Evolutionary conservation across 2,888 invertebrate species (phyloP).

Genomic region (Heteromurus nitidus): DNA sequence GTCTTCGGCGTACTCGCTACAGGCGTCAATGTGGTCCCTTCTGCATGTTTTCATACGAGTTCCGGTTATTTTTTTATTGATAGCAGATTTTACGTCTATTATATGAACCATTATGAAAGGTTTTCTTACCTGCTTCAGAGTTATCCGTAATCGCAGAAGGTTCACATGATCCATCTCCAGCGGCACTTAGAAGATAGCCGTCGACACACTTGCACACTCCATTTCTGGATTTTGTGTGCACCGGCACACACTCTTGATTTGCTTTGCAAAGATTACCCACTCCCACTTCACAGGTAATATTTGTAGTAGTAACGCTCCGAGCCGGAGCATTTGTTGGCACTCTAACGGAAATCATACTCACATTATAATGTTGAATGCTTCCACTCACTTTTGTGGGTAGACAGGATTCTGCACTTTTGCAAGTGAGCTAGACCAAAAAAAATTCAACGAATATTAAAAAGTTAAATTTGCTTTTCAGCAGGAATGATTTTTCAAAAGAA

Average conservation of each 20-base stretch:
- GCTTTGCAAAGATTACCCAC: conserved; percentile 79
- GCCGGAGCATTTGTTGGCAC: conserved; percentile 37
- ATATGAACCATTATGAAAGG: too few relatives aligned
- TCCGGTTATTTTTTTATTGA: not conserved
- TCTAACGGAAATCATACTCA: conserved; percentile 61
- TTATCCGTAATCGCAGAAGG: not conserved
- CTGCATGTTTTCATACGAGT: not conserved
- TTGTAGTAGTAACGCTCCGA: conserved; percentile 14
- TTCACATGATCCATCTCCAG: conserved; percentile 74
- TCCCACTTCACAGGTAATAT: conserved; percentile 80
- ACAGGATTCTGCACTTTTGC: conserved; percentile 46
- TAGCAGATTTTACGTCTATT: not conserved
- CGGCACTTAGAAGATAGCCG: conserved; percentile 76
- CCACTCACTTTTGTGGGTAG: conserved; percentile 19
- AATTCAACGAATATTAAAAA: too few relatives aligned
- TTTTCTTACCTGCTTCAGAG: conserved; percentile 13
- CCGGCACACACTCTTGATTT: conserved; percentile 83
- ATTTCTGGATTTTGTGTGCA: conserved; percentile 79
- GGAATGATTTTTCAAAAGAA: too few relatives aligned
- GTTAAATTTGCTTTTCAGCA: too few relatives aligned
- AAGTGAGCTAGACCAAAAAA: conserved; percentile 56
- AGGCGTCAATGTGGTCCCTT: not conserved
- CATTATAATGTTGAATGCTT: conserved; percentile 27
- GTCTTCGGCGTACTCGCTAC: conserved; percentile 75
- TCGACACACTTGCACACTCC: conserved; percentile 85